Conservation (phyloP, 30 jellyfish, hydroid and myxozoan species). For the Sanderia malayensis region DNA sequence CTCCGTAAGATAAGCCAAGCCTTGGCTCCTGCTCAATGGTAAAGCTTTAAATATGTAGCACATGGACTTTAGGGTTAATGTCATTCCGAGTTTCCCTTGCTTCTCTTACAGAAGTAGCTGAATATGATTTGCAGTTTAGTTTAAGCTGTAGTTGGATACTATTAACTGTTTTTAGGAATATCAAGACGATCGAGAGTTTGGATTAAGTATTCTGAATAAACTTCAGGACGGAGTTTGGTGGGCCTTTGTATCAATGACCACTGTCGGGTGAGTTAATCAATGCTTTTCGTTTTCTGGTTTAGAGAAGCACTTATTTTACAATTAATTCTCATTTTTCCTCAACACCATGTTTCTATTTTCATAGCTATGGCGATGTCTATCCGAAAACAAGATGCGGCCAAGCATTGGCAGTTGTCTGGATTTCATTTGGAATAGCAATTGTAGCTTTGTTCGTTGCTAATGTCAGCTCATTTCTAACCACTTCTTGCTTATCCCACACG, state of each 20-base stretch:
- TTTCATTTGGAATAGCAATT: slow-evolving; percentile 47
- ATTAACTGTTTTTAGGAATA: slow-evolving; percentile 38
- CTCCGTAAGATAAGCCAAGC: too few species aligned
- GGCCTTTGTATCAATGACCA: slow-evolving; percentile 78
- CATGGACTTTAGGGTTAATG: too few species aligned
- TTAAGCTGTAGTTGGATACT: too few species aligned
- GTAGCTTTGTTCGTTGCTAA: slow-evolving; percentile 68
- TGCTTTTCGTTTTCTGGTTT: too few species aligned
- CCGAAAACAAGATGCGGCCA: slow-evolving; percentile 47
- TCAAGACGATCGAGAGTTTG: slow-evolving; percentile 7
- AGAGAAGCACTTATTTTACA: neutral
- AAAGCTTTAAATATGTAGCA: too few species aligned
- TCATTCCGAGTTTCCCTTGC: too few species aligned
- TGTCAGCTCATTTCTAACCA: slow-evolving; percentile 71
- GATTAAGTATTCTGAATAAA: slow-evolving; percentile 14
- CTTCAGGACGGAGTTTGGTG: slow-evolving; percentile 81
- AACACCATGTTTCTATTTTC: neutral
- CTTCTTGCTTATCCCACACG: slow-evolving; percentile 51
- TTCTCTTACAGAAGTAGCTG: too few species aligned
- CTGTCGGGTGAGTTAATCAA: slow-evolving; percentile 66
- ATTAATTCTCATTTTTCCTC: neutral
- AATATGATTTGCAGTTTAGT: too few species aligned
- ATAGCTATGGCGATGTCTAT: slow-evolving; percentile 74
- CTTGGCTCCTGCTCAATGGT: too few species aligned
- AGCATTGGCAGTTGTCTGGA: slow-evolving; percentile 48